These are phyloP conservation scores for Drosophila kohkoa DNA, from an alignment of 1,140 invertebrate genomes.

Conservation along the genomic window DNA sequence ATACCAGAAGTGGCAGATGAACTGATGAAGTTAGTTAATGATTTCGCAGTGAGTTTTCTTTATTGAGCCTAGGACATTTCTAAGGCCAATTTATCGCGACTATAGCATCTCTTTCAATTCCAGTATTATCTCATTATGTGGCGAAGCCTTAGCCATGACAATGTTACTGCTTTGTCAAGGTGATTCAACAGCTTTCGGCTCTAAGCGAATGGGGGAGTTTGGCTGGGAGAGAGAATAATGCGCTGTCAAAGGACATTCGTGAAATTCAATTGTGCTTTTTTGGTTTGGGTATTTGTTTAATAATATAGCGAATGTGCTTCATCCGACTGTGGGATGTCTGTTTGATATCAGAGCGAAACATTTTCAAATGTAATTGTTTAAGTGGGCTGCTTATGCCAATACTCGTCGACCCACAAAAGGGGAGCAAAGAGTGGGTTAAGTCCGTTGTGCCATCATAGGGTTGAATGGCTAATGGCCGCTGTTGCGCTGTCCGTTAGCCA, in stretches of 20 bases:
- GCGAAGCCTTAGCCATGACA: not conserved
- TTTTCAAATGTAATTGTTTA: slow-evolving; percentile 75
- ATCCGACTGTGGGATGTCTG: slow-evolving; percentile 26
- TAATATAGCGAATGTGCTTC: slow-evolving; percentile 45
- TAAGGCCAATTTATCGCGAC: not conserved
- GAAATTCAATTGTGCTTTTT: slow-evolving; percentile 38
- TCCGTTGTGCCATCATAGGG: slow-evolving; percentile 50
- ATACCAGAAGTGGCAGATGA: too few relatives aligned
- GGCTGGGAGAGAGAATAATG: slow-evolving; percentile 14
- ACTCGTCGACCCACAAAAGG: not conserved
- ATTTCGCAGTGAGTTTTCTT: not conserved
- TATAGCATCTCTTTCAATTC: not conserved
- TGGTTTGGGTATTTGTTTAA: slow-evolving; percentile 45
- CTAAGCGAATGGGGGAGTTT: slow-evolving; percentile 24
- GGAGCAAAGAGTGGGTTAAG: slow-evolving; percentile 4
- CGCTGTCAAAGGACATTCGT: slow-evolving; percentile 42
- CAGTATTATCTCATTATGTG: not conserved
- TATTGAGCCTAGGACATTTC: not conserved
- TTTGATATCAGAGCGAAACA: slow-evolving; percentile 64
- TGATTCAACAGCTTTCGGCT: slow-evolving; percentile 38
- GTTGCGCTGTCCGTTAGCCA: slow-evolving; percentile 55
- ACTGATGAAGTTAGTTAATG: not conserved
- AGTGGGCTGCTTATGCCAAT: slow-evolving; percentile 61
- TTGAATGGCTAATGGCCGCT: slow-evolving; percentile 70
- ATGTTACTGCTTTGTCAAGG: slow-evolving; percentile 5